Base-by-base conservation (phyloP, 2,113 vertebrate species). In the Rhodinocichla rosea region DNA sequence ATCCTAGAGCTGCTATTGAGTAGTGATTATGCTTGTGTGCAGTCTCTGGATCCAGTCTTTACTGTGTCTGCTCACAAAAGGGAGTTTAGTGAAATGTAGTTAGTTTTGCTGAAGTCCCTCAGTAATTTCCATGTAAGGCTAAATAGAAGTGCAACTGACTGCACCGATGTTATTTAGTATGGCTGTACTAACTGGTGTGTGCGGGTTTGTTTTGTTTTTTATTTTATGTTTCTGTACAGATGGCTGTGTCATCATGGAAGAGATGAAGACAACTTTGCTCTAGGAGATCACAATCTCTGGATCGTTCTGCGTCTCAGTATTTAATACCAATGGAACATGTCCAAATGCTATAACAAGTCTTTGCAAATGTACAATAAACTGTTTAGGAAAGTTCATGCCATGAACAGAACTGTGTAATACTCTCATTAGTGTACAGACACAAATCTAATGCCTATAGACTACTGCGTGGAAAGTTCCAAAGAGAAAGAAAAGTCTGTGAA, bases 371-470 rank as follows among this genome's bases (percentile, higher is more conserved):
- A 75, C 95, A 92, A 93, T 95, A 96, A 96, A 95, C 85, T 97
- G 90, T 95, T 92, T 92, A 94, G 90, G 91, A 95, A 96, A 91
- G 59, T 96, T 97, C 87, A 83, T 97, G 71, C 92, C 92, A 97
- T 98, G 97, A 97, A 96, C 84, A 97, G 97, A 97, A 98, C 97
- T 97, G 96, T 96, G 75, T 97, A 91, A 94, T 97, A 97, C 79
- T 94, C 94, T 76, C 69, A 35, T 92, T 81, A 91, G 95, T 91
- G 91, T 90, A 93, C 96, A 96, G 81, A 97, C 90, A 90, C 87
- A 92, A 94, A 96, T 97, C 97, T 92, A 90, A 98, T 97, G 97
- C 97, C 97, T 97, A 94, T 93, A 95, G 97, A 97, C 97, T 97
- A 80, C 94, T 84, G 95, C 10, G 96, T 97, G 91, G 97, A 97